Evolutionary conservation across 2,797 vertebrate species (phyloP), one percentile per base, ranked within the genome.

Genomic region (Momotus momota): DNA sequence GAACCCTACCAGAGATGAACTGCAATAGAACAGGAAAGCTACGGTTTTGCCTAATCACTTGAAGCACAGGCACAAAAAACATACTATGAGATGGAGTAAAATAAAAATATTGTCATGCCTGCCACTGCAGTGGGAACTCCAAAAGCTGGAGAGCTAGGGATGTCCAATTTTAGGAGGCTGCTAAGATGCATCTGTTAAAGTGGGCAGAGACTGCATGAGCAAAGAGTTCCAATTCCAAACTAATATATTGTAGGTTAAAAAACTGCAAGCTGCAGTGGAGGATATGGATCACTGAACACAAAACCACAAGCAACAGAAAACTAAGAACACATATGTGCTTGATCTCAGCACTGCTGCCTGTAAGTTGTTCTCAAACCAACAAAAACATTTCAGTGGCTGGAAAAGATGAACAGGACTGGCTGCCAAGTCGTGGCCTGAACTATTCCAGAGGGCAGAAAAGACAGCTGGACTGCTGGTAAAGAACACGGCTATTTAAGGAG

Each of bases 321-420:
- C 81, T 61, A 48, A 86, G 43, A 82, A 69, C 66, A 82, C 72
- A 17, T 66, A 82, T 52, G 87, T 93, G 75, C 72, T 69, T 93
- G 88, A 77, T 91, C 90, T 95, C 81, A 94, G 88, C 74, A 58
- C 84, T 93, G 91, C 91, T 84, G 91, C 80, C 92, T 96, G 70
- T 40, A n/a, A 93, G 94, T 93, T 88, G 74, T 77, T 94, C 72
- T 74, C 52, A 93, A 90, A 94, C 94, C 88, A 94, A 90, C 78
- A 95, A 84, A 95, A 96, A 81, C 72, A 94, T 81, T 77, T 69
- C 78, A 69, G 89, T 81, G 89, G 89, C 91, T 97, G 96, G 97
- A 97, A 97, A 97, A 97, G 97, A 95, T 97, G 96, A 97, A 64
- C 81, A 72, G 57, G 52, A 65, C 81, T 74, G 38, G 78, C 87